Percentiles rank a stretch among this genome's conserved stretches.
Evolutionary conservation across 1,140 invertebrate species (phyloP).

Genomic region (Zelostemma sp.): DNA sequence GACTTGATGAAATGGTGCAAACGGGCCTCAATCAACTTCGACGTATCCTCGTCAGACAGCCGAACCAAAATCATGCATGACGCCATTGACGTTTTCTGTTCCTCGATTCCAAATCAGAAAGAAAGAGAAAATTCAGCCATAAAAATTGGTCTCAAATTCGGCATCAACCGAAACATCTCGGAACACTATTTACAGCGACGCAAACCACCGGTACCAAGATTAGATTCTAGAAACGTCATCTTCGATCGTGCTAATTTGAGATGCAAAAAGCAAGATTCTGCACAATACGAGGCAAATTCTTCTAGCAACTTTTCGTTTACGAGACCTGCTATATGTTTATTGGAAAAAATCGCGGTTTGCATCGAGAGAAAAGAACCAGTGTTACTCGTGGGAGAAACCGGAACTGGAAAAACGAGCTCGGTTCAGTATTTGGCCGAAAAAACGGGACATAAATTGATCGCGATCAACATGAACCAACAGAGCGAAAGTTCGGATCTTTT

Average conservation of each 20-base stretch:
- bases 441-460: constrained; percentile 86
- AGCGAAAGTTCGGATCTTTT: constrained; percentile 96
- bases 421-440: constrained; percentile 92
- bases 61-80: constrained; percentile 87
- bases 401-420: constrained; percentile 97
- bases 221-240: constrained; percentile 61
- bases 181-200: constrained; percentile 83
- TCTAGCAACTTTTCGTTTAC: constrained; percentile 84
- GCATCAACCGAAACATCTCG: constrained; percentile 85
- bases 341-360: constrained; percentile 90
- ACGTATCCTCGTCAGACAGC: constrained; percentile 80
- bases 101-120: constrained; percentile 76
- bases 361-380: constrained; percentile 90
- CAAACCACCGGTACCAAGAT: constrained; percentile 80
- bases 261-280: constrained; percentile 41
- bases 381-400: constrained; percentile 97
- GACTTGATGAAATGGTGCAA: constrained; percentile 95
- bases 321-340: constrained; percentile 80
- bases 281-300: constrained; percentile 5
- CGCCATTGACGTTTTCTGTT: constrained; percentile 92
- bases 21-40: constrained; percentile 81
- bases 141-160: constrained; percentile 84
- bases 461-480: constrained; percentile 99
- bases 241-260: constrained; percentile 73
- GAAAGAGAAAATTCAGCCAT: constrained; percentile 77